phyloP scores from a whole-genome alignment of 2,888 invertebrate species.

The Cataglyphis albicans region DNA sequence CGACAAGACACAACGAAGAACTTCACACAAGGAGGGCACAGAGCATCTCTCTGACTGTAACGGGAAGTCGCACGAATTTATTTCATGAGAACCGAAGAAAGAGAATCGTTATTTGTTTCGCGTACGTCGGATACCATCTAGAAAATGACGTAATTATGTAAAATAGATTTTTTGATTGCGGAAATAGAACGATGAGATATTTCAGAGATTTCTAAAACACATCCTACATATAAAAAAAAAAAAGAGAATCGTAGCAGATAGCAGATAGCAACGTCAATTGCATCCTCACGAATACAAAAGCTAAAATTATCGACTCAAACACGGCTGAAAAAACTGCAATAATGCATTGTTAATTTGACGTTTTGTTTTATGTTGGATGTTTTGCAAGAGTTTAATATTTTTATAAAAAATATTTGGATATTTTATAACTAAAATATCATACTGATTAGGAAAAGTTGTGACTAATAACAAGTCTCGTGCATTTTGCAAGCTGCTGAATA shows the following conservation, averaged over 20 bases:
- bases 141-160: constrained; percentile 45
- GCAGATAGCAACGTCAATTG: not conserved
- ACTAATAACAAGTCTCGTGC: not conserved
- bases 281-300: not conserved
- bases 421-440: not conserved
- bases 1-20: constrained; percentile 60
- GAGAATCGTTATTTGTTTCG: constrained; percentile 52
- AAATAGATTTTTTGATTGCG: constrained; percentile 29
- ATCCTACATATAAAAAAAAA: not conserved
- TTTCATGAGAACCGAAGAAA: constrained; percentile 71
- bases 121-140: constrained; percentile 44
- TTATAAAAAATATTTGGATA: not conserved
- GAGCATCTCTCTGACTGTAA: constrained; percentile 55
- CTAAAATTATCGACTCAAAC: not conserved
- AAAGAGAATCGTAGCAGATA: not conserved
- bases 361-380: not conserved
- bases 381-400: not conserved
- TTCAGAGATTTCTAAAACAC: not conserved
- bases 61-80: constrained; percentile 70
- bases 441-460: not conserved
- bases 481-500: not conserved
- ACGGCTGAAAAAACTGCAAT: not conserved
- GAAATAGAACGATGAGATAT: constrained; percentile 21
- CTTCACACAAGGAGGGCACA: constrained; percentile 42
- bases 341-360: not conserved